Evolutionary conservation across 2,113 vertebrate species (phyloP), one percentile per base, ranked within the genome.

Genomic region (Gymnobelideus leadbeateri): DNA sequence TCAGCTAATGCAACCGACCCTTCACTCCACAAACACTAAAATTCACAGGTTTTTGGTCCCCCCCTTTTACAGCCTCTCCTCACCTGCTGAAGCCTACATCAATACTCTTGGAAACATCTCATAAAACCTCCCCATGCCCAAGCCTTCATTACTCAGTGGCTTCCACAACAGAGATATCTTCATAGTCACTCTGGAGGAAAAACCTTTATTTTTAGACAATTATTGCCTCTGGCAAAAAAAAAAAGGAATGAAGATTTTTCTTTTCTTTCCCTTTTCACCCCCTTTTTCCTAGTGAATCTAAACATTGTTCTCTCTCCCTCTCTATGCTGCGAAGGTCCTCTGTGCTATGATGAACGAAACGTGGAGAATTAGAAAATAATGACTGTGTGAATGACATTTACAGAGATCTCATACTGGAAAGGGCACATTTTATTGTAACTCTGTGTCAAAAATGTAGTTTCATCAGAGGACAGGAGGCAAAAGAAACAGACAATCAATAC

Each of bases 381-480:
- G 97, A 57, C 94, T 54, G 37, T 51, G 93, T 94, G 94, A 98
- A 97, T 98, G 98, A 98, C 98, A 97, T 98, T 98, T 98, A 98
- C 98, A 97, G 98, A 98, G 98, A 96, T 98, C 98, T 98, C 98
- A 96, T 91, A 97, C 98, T 92, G 98, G 97, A 98, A 98, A 98
- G 98, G 93, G 97, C 98, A 97, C 97, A 77, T 98, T 99, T 99
- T 98, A 98, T 98, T 97, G 98, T 98, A 95, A 97, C 98, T 99
- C 98, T 98, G 98, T 97, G 98, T 98, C 99, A 98, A 98, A 98
- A 97, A 98, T 96, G 96, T 97, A 96, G 98, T 98, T 98, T 98
- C 98, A 97, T 98, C 97, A 97, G 98, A 98, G 98, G 97, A 97
- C 97, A 97, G 98, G 97, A 98, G 98, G 98, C 97, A 97, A 97